Evolutionary conservation across 2,113 vertebrate genomes (phyloP).

Genomic region (Periophthalmodon schlosseri): DNA sequence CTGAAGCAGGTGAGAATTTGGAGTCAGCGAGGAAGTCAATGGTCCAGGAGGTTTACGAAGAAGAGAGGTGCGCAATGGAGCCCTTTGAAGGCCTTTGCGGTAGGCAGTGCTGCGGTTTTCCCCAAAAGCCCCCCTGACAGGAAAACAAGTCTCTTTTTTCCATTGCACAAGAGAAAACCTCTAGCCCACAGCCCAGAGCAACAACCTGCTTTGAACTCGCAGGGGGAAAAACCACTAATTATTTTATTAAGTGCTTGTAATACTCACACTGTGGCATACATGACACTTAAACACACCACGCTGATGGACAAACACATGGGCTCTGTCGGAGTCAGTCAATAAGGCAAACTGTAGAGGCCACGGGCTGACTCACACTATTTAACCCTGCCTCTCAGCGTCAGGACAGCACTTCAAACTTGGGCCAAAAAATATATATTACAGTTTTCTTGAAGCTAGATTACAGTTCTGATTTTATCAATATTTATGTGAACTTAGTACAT

Average conservation of each 20-base stretch:
- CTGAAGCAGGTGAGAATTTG: constrained; percentile 49
- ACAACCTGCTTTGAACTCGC: constrained; percentile 69
- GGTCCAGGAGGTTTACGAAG: constrained; percentile 41
- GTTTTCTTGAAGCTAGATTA: background rate
- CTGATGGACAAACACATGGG: constrained; percentile 46
- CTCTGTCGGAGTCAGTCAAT: background rate
- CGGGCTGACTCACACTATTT: constrained; percentile 35
- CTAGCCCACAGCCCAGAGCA: constrained; percentile 58
- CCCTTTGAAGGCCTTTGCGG: constrained; percentile 64
- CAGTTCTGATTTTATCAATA: too few relatives aligned
- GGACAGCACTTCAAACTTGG: background rate
- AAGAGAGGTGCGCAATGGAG: constrained; percentile 58
- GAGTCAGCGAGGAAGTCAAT: constrained; percentile 52
- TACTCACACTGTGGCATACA: constrained; percentile 44
- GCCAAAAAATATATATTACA: background rate
- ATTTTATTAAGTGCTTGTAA: constrained; percentile 77
- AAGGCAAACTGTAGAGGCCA: constrained; percentile 33
- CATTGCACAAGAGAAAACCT: constrained; percentile 67
- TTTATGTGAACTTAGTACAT: too few relatives aligned
- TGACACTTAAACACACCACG: constrained; percentile 45
- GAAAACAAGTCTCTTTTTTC: constrained; percentile 58
- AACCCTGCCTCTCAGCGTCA: background rate
- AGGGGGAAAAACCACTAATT: constrained; percentile 66
- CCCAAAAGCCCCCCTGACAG: constrained; percentile 58
- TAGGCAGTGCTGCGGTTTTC: constrained; percentile 66